A percentile compares a stretch with the other conserved stretches of the same genome.
phyloP scores from a whole-genome alignment of 2,888 invertebrate species.

The Octonoba sinensis region DNA sequence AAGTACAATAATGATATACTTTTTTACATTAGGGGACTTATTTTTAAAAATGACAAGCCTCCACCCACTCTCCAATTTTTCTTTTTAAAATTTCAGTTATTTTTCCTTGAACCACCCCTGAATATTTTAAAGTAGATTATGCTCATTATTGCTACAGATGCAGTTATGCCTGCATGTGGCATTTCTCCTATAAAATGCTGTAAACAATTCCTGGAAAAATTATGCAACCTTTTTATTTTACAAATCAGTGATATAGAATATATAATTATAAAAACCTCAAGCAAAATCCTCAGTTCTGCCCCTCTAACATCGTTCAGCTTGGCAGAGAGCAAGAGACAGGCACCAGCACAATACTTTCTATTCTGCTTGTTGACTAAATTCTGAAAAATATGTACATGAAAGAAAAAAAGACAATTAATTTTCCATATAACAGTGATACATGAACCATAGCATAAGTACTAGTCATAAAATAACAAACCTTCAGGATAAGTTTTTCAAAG shows the following conservation, averaged over 20 bases:
- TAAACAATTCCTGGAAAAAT: not conserved
- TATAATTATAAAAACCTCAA: constrained; percentile 79
- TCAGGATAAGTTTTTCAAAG: constrained; percentile 94
- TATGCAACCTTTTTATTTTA: not conserved
- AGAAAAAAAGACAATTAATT: constrained; percentile 7
- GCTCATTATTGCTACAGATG: too few species aligned
- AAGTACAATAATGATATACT: too few species aligned
- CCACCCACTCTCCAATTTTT: too few species aligned
- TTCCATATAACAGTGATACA: not conserved
- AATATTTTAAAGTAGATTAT: too few species aligned
- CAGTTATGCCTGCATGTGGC: too few species aligned
- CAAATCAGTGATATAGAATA: not conserved
- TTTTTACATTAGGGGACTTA: too few species aligned
- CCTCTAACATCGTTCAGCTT: constrained; percentile 98
- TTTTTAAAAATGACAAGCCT: too few species aligned
- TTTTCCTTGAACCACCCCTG: too few species aligned
- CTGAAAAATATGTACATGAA: constrained; percentile 66
- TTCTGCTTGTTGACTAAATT: constrained; percentile 93
- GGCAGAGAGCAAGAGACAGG: constrained; percentile 91
- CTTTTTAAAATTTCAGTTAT: too few species aligned
- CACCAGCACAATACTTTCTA: constrained; percentile 94
- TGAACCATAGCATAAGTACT: not conserved
- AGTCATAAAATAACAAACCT: constrained; percentile 69
- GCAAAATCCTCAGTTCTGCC: constrained; percentile 83
- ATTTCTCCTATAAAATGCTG: not conserved